Evolutionary conservation across 2,797 vertebrate genomes (phyloP), one percentile per base, ranked within the genome.

Genomic region (Diplodus puntazzo): DNA sequence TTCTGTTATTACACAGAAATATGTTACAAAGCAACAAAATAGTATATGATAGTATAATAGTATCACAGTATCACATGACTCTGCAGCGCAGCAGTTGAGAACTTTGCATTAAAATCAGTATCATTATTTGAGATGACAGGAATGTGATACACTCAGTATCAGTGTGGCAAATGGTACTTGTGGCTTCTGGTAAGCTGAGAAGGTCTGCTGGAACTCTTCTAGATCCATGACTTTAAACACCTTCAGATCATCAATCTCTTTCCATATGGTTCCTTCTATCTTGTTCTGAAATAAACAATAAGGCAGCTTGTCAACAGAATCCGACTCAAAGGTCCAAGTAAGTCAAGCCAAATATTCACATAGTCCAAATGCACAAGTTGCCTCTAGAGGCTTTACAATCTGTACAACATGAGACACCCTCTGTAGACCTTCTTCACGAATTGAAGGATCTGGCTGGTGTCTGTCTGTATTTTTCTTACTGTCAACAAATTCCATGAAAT

Each of bases 161-260:
- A 39, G 34, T 9, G 34, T 39, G 34, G 1, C 34, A 45, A 14
- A 45, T 13, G 49, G 80, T 96, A 99, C 98, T 94, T 98, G 96
- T 85, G 97, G 96, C 90, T 96, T 97, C 94, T 99, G 98, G 93
- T 99, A 99, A 62, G 98, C 98, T 0, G 98, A 99, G 92, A 99
- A 99, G 0, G 96, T 99, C 83, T 94, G 96, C 91, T 99, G 97
- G 53, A 99, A 94, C 70, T 99, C 98, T 58, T 96, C 96, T 0
- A 99, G 95, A 89, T 99, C 98, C 76, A 99, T 92, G 80, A 97
- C 87, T 91, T 97, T 97, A 82, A 97, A 99, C 57, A 98, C 97
- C 69, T 92, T 96, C 7, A 93, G 34, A n/a, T 99, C 98, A 80
- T 99, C 96, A 12, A 99, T 95, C 13, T 97, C 95, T 0, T 92